Evolutionary conservation across 2,797 vertebrate genomes (phyloP).

Genomic region (Tokudaia muenninki): DNA sequence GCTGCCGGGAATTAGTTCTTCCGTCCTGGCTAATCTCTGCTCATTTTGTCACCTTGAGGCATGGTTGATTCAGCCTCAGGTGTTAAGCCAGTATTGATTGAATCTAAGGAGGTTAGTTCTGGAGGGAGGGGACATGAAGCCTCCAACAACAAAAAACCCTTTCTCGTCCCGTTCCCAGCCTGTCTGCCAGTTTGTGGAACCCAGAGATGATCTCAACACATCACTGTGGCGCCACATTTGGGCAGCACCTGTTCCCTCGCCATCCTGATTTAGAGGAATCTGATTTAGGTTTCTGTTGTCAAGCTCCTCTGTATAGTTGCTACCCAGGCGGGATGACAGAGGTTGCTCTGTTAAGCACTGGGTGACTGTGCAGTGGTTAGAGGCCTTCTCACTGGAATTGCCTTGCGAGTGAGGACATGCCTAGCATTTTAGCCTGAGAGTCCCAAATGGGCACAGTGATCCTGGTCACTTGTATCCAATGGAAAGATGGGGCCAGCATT

Average conservation of each 20-base stretch:
- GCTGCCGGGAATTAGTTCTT: slow-evolving; percentile 1
- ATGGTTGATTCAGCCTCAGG: neutral
- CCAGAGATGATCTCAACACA: neutral
- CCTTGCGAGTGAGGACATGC: neutral
- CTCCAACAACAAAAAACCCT: neutral
- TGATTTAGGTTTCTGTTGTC: slow-evolving; percentile 68
- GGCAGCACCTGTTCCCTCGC: slow-evolving; percentile 48
- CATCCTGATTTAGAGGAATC: slow-evolving; percentile 32
- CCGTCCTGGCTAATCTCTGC: neutral
- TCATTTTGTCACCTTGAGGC: slow-evolving; percentile 39
- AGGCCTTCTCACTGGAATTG: neutral
- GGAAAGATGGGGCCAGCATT: neutral
- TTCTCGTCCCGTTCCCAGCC: neutral
- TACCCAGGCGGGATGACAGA: neutral
- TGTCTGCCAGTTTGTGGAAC: neutral
- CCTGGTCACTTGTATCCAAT: neutral
- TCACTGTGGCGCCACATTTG: slow-evolving; percentile 3
- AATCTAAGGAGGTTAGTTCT: neutral
- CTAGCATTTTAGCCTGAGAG: neutral
- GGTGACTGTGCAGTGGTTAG: neutral
- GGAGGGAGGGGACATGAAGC: fast-evolving
- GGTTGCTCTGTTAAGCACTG: neutral
- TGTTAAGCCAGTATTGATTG: slow-evolving; percentile 6
- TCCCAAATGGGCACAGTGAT: neutral
- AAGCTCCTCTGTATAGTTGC: slow-evolving; percentile 67